Evolutionary conservation across 1,140 invertebrate species (phyloP), one percentile per base, ranked within the genome.

Genomic region (Lepidostoma basale): DNA sequence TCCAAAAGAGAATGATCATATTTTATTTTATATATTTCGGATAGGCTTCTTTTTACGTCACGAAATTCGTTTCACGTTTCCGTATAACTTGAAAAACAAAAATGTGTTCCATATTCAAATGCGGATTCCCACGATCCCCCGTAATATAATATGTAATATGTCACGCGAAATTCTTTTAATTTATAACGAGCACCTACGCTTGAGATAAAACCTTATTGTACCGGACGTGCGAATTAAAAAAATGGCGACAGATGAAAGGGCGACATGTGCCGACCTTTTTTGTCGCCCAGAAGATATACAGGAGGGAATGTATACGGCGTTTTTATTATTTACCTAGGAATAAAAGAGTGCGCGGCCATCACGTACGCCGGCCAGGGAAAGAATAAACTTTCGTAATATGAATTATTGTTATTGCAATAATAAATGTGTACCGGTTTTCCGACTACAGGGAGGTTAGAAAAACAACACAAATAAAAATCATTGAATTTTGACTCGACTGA

Each of bases 311-410:
- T 69, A 36, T 60, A 60, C 23, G 67, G 70, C 44, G 67, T 72
- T 72, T 72, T 72, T 72, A 72, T 72, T 72, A 72, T 72, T 72
- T 72, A 72, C 70, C 70, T 72, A 72, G 56, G 67, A 72, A 72
- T 72, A 68, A 68, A 69, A 67, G 70, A 69, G 70, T 68, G 52
- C 65, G 42, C 60, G 44, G 62, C 52, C 39, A 64, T 47, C 69
- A 63, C 69, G 68, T 70, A 62, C 68, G 68, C 16, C 65, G 33
- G 36, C 25, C 68, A 67, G 52, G 54, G 47, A 70, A 70, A 71
- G 69, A 68, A 68, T 72, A 72, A 68, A 72, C 66, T 68, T 67
- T 65, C 67, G 42, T 66, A 68, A 66, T 72, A 64, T 72, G 66
- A 72, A 72, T 68, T 72, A 72, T 72, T 68, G 70, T 72, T 72